phyloP scores from a whole-genome alignment of 2,113 vertebrate genomes.

The Cettia cetti region DNA sequence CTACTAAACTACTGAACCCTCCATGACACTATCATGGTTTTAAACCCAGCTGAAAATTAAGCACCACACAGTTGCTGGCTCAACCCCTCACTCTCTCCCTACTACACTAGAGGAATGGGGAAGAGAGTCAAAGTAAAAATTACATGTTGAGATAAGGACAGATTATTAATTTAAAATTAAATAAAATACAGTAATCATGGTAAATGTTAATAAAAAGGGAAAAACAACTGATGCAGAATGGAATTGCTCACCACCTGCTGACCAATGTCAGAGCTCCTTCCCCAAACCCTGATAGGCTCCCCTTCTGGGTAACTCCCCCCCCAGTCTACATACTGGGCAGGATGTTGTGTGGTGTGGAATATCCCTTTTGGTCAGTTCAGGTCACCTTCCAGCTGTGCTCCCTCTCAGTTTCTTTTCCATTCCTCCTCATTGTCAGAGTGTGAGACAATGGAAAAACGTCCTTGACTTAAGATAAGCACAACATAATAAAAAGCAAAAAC shows the following conservation, averaged over 20 bases:
- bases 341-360: neutral
- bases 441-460: neutral
- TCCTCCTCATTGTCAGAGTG: neutral
- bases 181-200: neutral
- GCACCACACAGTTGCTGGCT: neutral
- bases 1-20: neutral
- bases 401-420: neutral
- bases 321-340: neutral
- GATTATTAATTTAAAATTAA: neutral
- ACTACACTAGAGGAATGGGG: neutral
- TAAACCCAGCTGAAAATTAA: neutral
- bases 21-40: neutral
- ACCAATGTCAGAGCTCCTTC: neutral
- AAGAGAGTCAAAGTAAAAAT: neutral
- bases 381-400: neutral
- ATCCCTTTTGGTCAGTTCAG: rapidly evolving
- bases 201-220: neutral
- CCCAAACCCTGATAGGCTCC: no score
- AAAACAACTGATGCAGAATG: neutral
- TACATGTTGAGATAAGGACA: neutral
- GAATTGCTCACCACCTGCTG: neutral
- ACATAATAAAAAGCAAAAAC: neutral
- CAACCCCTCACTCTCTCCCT: rapidly evolving
- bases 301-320: neutral
- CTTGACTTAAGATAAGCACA: neutral